Percentiles rank a stretch among this genome's conserved stretches.
Conservation (phyloP, 2,113 vertebrate species). For the Synodontis membranacea region DNA sequence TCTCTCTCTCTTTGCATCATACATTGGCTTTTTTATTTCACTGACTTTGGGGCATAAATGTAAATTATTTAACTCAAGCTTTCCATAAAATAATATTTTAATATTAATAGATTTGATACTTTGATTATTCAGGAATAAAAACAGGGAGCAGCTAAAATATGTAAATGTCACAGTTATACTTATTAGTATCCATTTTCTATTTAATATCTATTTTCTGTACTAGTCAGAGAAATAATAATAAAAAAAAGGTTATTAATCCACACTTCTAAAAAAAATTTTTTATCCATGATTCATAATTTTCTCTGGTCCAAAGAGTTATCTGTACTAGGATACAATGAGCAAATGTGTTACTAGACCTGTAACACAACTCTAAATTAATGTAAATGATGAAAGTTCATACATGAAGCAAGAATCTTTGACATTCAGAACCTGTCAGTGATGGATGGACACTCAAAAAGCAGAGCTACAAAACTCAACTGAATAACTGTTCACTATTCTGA, state of each 20-base stretch:
- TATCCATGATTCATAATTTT: background rate
- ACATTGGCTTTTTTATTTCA: constrained; percentile 27
- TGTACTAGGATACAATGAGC: background rate
- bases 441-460: background rate
- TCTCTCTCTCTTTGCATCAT: constrained; percentile 38
- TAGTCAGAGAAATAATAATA: background rate
- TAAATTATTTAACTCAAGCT: background rate
- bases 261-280: background rate
- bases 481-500: background rate
- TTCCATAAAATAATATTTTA: too few relatives aligned
- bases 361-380: background rate
- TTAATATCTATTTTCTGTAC: too few relatives aligned
- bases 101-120: background rate
- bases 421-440: background rate
- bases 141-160: background rate
- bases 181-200: background rate
- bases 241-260: background rate
- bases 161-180: background rate
- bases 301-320: background rate
- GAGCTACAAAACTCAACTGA: background rate
- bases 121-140: background rate
- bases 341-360: background rate
- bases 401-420: too few relatives aligned
- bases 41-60: background rate
- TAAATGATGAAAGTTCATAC: background rate